Base-by-base conservation (phyloP, 2,888 invertebrate species). In the Lasioglossum malachurum region DNA sequence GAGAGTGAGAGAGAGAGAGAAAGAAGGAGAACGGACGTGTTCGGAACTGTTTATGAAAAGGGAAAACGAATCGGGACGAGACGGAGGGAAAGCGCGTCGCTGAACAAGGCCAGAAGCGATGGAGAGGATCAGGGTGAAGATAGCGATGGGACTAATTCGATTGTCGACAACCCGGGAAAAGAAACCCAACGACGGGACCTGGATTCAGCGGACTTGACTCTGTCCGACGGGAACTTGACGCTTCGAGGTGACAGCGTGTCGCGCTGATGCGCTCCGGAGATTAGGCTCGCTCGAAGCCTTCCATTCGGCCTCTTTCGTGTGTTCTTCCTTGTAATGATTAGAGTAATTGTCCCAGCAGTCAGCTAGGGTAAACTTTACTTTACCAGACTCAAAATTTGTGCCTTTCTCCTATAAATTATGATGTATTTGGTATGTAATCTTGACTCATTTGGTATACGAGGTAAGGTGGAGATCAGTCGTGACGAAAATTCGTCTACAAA, bases 1-100 rank as follows among this genome's bases (percentile, higher is more conserved):
- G 46, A 49, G 46, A n/a, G 31, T 31, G 31, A 31, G 31, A 31
- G 31, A 31, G 31, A 31, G 31, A 16, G 46, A 46, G 46, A 46
- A 16, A 49, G 49, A 49, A 8, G 5, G 49, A 23, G 49, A 23
- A 8, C 1, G 31, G 38, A 35, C 69, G 19, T 7, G 69, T 8
- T 4, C 35, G 7, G 83, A 71, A 81, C 44, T 86, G 86, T 89
- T 90, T 90, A 90, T 80, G 82, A 88, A 83, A 87, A 75, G 69
- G 84, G 49, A 53, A 71, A 87, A 83, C 67, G 80, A 84, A 69
- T 75, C 57, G 74, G 38, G 64, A 60, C 46, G 80, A 46, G 38
- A 38, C n/a, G 74, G 67, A 75, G 44, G 79, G 35, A 82, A 71
- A 76, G 19, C 31, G 19, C 31, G 49, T 60, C 49, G 60, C 75